Evolutionary conservation across 2,797 vertebrate genomes (phyloP).

Genomic region (Agapornis canus): DNA sequence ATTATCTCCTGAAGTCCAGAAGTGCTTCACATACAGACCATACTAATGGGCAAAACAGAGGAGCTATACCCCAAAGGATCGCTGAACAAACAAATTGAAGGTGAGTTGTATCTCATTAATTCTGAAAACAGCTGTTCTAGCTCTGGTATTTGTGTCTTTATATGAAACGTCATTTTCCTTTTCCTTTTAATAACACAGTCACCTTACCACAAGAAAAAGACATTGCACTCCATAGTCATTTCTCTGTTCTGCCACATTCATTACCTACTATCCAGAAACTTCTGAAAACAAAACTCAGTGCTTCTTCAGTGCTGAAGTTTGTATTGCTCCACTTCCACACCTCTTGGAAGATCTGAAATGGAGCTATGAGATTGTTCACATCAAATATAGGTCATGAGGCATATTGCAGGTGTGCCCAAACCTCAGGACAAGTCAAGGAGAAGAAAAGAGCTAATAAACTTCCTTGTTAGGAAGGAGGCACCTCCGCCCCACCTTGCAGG

Average conservation of each 20-base stretch:
- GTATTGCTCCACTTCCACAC: background rate
- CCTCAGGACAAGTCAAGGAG: background rate
- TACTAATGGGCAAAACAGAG: background rate
- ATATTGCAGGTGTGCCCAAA: conserved; percentile 5
- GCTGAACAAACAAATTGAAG: background rate
- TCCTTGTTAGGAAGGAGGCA: background rate
- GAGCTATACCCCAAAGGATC: background rate
- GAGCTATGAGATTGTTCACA: rapidly evolving
- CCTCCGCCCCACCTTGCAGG: conserved; percentile 34
- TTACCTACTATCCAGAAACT: background rate
- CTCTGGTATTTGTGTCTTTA: background rate
- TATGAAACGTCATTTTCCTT: background rate
- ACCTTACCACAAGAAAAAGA: background rate
- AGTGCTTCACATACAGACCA: background rate
- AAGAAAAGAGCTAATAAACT: background rate
- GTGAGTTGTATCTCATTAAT: background rate
- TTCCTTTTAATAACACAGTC: background rate
- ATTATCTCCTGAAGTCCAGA: background rate
- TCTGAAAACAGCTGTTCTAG: background rate
- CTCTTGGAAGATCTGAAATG: background rate
- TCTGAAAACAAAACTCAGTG: background rate
- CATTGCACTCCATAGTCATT: background rate
- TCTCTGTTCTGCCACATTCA: background rate
- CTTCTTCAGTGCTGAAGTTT: background rate
- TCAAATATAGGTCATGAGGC: conserved; percentile 10